Evolutionary conservation across 1,140 invertebrate genomes (phyloP), one percentile per base, ranked within the genome.

Genomic region (Heliconius hewitsoni): DNA sequence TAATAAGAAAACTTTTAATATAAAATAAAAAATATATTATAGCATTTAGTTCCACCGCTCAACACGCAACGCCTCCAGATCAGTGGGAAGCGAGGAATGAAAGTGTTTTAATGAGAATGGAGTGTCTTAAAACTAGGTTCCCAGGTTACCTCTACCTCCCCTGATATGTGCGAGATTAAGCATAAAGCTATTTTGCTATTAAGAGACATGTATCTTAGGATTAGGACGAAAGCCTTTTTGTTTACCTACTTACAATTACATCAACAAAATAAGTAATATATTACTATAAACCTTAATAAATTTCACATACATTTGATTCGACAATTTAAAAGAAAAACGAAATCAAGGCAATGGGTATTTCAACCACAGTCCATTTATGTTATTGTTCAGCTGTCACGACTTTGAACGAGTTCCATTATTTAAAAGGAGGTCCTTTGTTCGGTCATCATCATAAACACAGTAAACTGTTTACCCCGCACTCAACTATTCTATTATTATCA

Each of bases 371-470:
- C 39, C 39, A 72, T 72, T 72, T 72, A 37, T 72, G 34, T 72
- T 42, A 72, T 72, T 72, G 71, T 72, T 39, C 34, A 72, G 34
- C 39, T 42, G 30, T 72, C 71, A 72, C 71, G 34, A 72, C 71
- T 39, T 42, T 72, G 71, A 72, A 66, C 11, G 60, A 66, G 60
- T 27, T 66, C 60, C 23, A 66, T 66, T 66, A 66, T 66, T 30
- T 66, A 66, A 72, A 72, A 72, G 71, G 34, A 72, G 30, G 19
- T 34, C 71, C 19, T 66, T 72, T 72, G 71, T 72, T 71, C 71
- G 6, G 2, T 11, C 34, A n/a, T n/a, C 23, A 23, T 23, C 23
- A 72, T 39, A 72, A 72, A 72, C 18, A 27, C 16, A 37, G 71
- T 39, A 72, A 72, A 39, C 34, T 72, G 39, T 72, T 72, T 72